Base-by-base conservation (phyloP, 2,797 vertebrate genomes). In the Parauchenoglanis ngamensis region DNA sequence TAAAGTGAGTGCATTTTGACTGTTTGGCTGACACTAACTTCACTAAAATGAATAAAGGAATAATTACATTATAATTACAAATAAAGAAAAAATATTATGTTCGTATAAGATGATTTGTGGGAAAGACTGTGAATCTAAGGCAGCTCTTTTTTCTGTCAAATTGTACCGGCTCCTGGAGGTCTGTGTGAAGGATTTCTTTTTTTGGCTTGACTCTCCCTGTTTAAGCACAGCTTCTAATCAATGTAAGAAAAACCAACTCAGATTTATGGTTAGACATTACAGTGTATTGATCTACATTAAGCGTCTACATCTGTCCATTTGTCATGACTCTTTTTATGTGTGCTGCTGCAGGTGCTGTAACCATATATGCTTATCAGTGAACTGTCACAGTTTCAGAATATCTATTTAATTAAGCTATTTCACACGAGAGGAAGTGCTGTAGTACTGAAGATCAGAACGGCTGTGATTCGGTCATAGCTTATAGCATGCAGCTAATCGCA, bases 1-100 rank as follows among this genome's bases (percentile, higher is more conserved):
- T n/a, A 80, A 85, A 67, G 70, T 76, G n/a, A 57, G 6, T 56
- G n/a, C 59, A 23, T 87, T 87, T 54, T 77, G 44, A 12, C 21
- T 44, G 7, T 87, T 59, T 79, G 49, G 61, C 21, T 12, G 63
- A 52, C 40, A 81, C 11, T 28, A 44, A 81, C 44, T 68, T 82
- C 44, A 75, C 44, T 75, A 7, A 72, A 44, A 23, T 72, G 21
- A 44, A 75, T 49, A 46, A 25, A 23, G 44, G 23, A 75, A 25
- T 75, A n/a, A 44, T 49, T 40, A 40, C 35, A 40, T 40, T 40
- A 40, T 40, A 40, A 40, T 40, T 40, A 40, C 35, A 40, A 40
- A 40, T 40, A 40, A 40, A 40, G 35, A 40, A 72, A 23, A 75
- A n/a, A 23, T 67, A 67, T 77, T 63, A 49, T 46, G 76, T 83